Base-by-base conservation (phyloP, 2,888 invertebrate species). In the Timandra comae region DNA sequence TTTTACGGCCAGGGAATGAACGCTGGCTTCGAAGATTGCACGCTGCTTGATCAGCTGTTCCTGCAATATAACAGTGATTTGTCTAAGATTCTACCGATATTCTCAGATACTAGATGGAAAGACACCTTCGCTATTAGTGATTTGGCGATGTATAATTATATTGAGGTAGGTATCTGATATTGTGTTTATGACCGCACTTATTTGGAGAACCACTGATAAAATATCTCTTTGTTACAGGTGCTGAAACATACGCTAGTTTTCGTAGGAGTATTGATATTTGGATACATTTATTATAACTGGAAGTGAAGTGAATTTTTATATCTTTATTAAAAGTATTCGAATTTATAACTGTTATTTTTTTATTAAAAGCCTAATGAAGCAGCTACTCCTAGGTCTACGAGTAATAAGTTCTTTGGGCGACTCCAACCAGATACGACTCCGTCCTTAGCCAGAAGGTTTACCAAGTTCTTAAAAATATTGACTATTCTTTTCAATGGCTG, bases 1-100 rank as follows among this genome's bases (percentile, higher is more conserved):
- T 99, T 99, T 77, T 99, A 97, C 61, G 99, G 98, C 0, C 99
- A 99, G 86, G 99, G 98, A 46, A 97, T 99, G 97, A 99, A 99
- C 69, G 93, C 96, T 6, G 99, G 98, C 0, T 98, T 99, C 74
- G 98, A 99, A 82, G 99, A 99, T 76, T 94, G 97, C 57, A 86
- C 92, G 0, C 74, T 98, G 2, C 80, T 99, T 7, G 90, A 94
- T 56, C 77, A 89, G 38, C 55, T 85, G 11, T 76, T 85, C 39
- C 52, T 66, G 35, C 88, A 88, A 50, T 65, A 89, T 16, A 82
- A 90, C 22, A 88, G 93, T 32, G 84, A 92, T 41, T 73, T 96
- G 19, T 80, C 86, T 36, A 77, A 80, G 41, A 88, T 91, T 0
- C 74, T 98, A 4, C 68, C 87, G 7, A 89, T 89, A 45, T 99